Percentiles rank a stretch among this genome's conserved stretches.
phyloP scores from a whole-genome alignment of 2,888 invertebrate genomes.

The Agonopterix arenella region DNA sequence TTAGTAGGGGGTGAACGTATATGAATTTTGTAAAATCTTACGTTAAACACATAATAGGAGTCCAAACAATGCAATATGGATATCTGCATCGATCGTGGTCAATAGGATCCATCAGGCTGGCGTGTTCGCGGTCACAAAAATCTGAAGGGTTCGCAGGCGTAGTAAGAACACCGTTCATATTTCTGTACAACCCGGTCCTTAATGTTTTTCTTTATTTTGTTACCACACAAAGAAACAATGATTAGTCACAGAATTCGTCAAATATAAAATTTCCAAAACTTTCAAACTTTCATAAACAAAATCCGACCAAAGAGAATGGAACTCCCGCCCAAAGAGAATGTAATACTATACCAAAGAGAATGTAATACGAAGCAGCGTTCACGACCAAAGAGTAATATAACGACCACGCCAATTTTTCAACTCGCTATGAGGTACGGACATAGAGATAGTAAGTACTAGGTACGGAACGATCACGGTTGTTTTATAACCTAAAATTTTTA shows the following conservation, averaged over 20 bases:
- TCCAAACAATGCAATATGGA: constrained; percentile 97
- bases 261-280: too few species aligned
- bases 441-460: too few species aligned
- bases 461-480: too few species aligned
- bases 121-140: constrained; percentile 47
- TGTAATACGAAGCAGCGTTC: too few species aligned
- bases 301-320: too few species aligned
- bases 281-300: not conserved
- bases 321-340: too few species aligned
- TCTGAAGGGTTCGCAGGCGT: constrained; percentile 40
- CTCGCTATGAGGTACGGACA: too few species aligned
- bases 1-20: not conserved
- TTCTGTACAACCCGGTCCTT: constrained; percentile 6
- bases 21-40: constrained; percentile 43
- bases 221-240: not conserved
- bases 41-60: constrained; percentile 95
- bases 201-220: not conserved
- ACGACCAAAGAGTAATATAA: too few species aligned
- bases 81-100: constrained; percentile 80
- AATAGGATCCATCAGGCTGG: constrained; percentile 66
- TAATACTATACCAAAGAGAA: too few species aligned
- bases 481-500: too few species aligned
- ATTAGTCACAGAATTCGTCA: too few species aligned
- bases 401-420: too few species aligned
- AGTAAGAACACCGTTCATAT: constrained; percentile 51